Evolutionary conservation across 2,797 vertebrate genomes (phyloP).

Genomic region (Moxostoma hubbsi): DNA sequence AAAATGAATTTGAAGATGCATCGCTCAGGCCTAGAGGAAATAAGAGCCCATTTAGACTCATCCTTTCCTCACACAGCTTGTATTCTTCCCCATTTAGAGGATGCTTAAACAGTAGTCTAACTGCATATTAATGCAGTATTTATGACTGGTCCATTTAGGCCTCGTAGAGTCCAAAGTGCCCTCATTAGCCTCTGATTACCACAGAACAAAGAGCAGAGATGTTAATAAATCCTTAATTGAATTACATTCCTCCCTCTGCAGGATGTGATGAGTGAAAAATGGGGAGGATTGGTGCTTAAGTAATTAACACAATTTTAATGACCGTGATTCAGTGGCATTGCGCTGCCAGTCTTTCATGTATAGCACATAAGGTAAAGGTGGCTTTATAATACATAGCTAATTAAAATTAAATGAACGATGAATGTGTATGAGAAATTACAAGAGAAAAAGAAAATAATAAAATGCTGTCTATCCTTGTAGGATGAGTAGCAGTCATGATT

Average conservation of each 20-base stretch:
- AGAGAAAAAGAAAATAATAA: neutral
- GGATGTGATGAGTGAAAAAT: conserved; percentile 37
- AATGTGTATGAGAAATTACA: neutral
- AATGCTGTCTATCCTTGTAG: too few relatives aligned
- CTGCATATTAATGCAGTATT: conserved; percentile 57
- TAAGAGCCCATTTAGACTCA: conserved; percentile 42
- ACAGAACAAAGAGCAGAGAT: conserved; percentile 54
- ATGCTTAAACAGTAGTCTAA: conserved; percentile 46
- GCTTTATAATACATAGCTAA: neutral
- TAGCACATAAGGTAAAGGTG: neutral
- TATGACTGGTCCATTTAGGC: conserved; percentile 58
- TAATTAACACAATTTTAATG: conserved; percentile 47
- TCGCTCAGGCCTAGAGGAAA: conserved; percentile 4
- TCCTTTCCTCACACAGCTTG: conserved; percentile 24
- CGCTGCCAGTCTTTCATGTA: conserved; percentile 10
- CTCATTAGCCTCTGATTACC: conserved; percentile 62
- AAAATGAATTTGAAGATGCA: conserved; percentile 26
- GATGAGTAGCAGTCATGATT: too few relatives aligned
- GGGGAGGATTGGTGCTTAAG: conserved; percentile 30
- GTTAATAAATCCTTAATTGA: conserved; percentile 60
- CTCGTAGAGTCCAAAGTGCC: conserved; percentile 49
- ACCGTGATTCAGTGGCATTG: conserved; percentile 21
- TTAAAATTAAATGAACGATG: neutral
- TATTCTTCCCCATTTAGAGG: conserved; percentile 43
- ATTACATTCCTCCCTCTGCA: conserved; percentile 46